Base-by-base conservation (phyloP, 2,113 vertebrate genomes). In the Scopus umbretta region DNA sequence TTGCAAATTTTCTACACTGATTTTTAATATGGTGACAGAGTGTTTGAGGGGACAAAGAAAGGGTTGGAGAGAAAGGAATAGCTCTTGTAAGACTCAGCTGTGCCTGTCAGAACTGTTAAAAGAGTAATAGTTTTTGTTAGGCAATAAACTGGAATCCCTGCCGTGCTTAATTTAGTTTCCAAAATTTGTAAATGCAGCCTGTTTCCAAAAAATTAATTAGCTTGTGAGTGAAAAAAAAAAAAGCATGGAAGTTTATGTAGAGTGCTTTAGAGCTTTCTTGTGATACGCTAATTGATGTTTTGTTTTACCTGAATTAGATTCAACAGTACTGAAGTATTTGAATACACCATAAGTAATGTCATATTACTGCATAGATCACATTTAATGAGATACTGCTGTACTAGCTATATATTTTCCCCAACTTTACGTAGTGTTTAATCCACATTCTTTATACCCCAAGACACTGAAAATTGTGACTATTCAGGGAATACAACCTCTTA, bases 71-170 rank as follows among this genome's bases (percentile, higher is more conserved):
- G 95, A 88, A 97, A 83, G 86, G 95, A 97, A 90, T 66, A 87
- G 78, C 76, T 93, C 88, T 97, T 96, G 82, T 88, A 82, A 92
- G 90, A 78, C 80, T 82, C 92, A 83, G 86, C 92, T 97, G 78
- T 95, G 65, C 66, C 84, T 98, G 97, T 98, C 97, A 98, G 91
- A 97, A 92, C 92, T 87, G 75, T 92, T 96, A 92, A 96, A 90
- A 96, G 91, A 94, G 91, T 96, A 97, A 97, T 82, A 71, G 72
- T 68, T 90, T 90, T 95, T 95, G 90, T 86, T 90, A 88, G 83
- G 95, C 93, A 94, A 73, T 95, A 93, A 93, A 94, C 88, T 91
- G 92, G 88, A 76, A 90, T 86, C 90, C 86, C 94, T 19, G 38
- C 65, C 0, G 71, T 76, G 88, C 81, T 94, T 82, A 73, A 63